These are phyloP conservation scores for Trematomus bernacchii DNA, from an alignment of 2,797 vertebrate species.

Conservation along the genomic window DNA sequence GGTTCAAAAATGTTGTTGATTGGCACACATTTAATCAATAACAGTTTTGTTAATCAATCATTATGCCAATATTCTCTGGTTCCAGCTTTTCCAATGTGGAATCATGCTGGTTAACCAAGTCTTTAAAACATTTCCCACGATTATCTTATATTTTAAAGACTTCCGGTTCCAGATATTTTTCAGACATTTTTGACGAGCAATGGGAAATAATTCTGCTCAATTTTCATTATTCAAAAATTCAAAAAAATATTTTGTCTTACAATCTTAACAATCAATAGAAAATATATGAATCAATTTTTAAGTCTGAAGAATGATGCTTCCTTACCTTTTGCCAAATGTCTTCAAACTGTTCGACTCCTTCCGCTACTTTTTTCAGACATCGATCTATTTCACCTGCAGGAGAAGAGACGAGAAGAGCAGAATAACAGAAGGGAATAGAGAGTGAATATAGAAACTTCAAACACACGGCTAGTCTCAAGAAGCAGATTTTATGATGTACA, in stretches of 20 bases:
- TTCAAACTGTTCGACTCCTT: constrained; percentile 94
- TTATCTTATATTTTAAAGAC: not conserved
- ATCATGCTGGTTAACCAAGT: not conserved
- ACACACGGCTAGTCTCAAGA: not conserved
- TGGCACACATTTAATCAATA: not conserved
- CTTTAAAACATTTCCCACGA: not conserved
- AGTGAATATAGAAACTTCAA: not conserved
- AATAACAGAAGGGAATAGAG: not conserved
- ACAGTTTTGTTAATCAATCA: too few relatives aligned
- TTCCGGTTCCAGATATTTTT: not conserved
- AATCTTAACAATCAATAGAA: not conserved
- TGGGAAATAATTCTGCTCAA: not conserved
- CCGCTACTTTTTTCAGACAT: constrained; percentile 95
- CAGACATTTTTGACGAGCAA: not conserved
- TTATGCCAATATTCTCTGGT: too few relatives aligned
- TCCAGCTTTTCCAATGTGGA: not conserved
- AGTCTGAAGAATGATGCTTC: not conserved
- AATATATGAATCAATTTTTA: not conserved
- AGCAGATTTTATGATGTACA: not conserved
- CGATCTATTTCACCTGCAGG: constrained; percentile 92
- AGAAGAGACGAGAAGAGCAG: not conserved
- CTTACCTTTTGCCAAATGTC: constrained; percentile 94
- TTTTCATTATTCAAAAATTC: not conserved
- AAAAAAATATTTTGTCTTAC: not conserved
- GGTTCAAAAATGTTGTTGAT: not conserved